phyloP scores from a whole-genome alignment of 1,140 invertebrate genomes.

The Pachypeltis micranthus region DNA sequence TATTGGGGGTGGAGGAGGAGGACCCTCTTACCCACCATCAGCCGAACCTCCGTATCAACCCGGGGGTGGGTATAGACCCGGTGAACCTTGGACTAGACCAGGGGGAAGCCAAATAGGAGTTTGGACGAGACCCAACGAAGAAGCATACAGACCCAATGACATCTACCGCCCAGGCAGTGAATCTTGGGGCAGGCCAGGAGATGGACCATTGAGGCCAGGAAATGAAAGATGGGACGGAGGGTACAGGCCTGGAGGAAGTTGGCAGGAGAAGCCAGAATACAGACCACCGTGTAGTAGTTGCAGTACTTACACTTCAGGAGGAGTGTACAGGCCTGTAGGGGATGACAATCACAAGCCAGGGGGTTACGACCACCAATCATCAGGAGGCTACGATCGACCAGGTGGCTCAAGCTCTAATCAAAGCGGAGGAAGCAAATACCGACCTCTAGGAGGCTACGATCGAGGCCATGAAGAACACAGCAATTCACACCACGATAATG shows the following conservation, averaged over 20 bases:
- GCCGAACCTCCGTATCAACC: background rate
- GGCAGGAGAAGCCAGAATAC: constrained; percentile 1
- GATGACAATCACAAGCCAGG: background rate
- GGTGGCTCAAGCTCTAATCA: background rate
- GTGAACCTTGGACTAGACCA: background rate
- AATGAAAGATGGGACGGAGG: background rate
- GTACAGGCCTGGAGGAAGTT: background rate
- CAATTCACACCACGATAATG: background rate
- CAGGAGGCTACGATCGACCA: background rate
- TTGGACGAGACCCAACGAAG: background rate
- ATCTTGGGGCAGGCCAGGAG: background rate
- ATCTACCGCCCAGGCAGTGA: background rate
- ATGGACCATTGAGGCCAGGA: background rate
- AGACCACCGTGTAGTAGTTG: background rate
- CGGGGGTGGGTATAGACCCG: background rate
- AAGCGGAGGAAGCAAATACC: background rate
- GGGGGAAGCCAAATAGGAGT: background rate
- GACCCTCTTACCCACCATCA: no score
- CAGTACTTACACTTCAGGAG: background rate
- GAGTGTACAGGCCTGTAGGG: background rate
- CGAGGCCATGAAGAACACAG: background rate
- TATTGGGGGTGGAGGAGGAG: background rate
- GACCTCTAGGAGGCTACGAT: background rate
- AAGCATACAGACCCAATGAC: background rate
- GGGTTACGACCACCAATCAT: no score